Conservation (phyloP, 2,797 vertebrate species). For the Pelobates cultripes region DNA sequence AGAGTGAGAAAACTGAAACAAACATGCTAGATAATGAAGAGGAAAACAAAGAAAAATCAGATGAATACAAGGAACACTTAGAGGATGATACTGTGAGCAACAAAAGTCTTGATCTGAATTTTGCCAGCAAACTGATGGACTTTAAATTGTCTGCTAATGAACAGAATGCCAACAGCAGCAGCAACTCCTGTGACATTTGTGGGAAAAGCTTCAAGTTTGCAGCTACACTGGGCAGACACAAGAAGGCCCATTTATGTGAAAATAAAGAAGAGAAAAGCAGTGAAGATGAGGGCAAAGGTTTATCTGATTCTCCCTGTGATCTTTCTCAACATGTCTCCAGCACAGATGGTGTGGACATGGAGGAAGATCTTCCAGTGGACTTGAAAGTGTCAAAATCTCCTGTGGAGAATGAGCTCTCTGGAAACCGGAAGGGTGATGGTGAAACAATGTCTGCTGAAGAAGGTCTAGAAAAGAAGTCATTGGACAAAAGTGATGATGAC, state of each 20-base stretch:
- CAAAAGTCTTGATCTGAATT: conserved; percentile 93
- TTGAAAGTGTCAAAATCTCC: conserved; percentile 68
- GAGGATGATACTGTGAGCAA: conserved; percentile 88
- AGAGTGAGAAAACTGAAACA: conserved; percentile 50
- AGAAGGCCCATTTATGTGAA: conserved; percentile 82
- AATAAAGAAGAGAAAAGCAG: conserved; percentile 66
- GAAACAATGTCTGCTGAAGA: conserved; percentile 75
- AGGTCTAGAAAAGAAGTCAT: conserved; percentile 73
- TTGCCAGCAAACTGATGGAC: conserved; percentile 92
- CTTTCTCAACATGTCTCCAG: background rate
- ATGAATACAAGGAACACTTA: conserved; percentile 72
- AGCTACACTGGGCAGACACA: conserved; percentile 88
- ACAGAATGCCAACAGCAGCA: conserved; percentile 62
- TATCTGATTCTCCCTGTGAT: conserved; percentile 36
- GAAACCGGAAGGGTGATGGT: conserved; percentile 69
- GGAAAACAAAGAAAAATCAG: conserved; percentile 54
- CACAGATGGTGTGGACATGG: conserved; percentile 56
- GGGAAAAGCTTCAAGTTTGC: conserved; percentile 92
- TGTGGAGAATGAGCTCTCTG: conserved; percentile 63
- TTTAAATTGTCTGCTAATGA: conserved; percentile 81
- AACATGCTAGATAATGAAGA: conserved; percentile 53
- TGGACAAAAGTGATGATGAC: conserved; percentile 87
- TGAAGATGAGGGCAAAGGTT: conserved; percentile 63
- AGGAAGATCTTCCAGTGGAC: conserved; percentile 67
- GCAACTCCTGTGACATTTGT: conserved; percentile 83